Evolutionary conservation across 2,888 invertebrate genomes (phyloP), one percentile per base, ranked within the genome.

Genomic region (Microchrysa polita): DNA sequence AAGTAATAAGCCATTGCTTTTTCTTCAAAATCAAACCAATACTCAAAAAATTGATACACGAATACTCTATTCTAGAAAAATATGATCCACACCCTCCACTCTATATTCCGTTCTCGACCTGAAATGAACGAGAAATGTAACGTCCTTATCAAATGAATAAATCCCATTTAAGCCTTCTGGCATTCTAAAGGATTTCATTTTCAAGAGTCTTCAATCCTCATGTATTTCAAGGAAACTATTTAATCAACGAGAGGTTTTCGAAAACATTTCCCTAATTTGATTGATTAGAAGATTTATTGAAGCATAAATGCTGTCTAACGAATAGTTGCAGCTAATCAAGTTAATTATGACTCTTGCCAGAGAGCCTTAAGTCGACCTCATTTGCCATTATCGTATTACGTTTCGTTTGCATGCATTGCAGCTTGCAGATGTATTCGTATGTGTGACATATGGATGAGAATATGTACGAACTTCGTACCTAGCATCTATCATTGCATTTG

Each of bases 271-370:
- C 74, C 76, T 79, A 78, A 79, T 78, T 78, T 78, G 75, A 79
- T 79, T 79, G 78, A 79, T 79, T 79, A 79, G 78, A 74, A 73
- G 77, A 78, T 77, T 79, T 78, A 79, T 79, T 77, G 77, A 76
- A 77, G 78, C 78, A 78, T 77, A 76, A 73, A 79, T 77, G 73
- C 72, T 76, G 60, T 73, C 77, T 79, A 79, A 79, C 77, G 78
- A 77, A 78, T 77, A 77, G 78, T 77, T 79, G 75, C 72, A 77
- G 77, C 76, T 79, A 79, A 79, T 78, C 77, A 77, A 79, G 78
- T 78, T 79, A 76, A 76, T 73, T 73, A 73, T 57, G 67, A 73
- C 27, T 73, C 63, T 48, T 60, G 73, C 52, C n/a, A 16, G 61
- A 63, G 61, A 63, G 34, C 73, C 72, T 44, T 72, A 55, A 69